Conservation (phyloP, 2,888 invertebrate genomes). For the Cylindroiulus punctatus region DNA sequence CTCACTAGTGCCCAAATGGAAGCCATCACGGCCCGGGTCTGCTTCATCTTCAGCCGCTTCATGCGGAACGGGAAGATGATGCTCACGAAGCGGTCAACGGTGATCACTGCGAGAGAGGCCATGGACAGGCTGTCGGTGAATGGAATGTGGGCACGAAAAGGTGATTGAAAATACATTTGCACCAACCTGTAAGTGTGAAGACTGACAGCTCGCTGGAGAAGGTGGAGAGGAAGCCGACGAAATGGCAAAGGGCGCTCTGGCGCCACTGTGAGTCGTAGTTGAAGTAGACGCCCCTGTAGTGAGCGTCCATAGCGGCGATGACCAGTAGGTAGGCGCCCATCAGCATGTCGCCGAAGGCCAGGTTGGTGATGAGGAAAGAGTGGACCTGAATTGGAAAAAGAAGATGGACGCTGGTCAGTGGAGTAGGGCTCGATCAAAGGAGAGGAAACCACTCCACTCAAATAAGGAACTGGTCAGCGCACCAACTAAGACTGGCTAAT, state of each 20-base stretch:
- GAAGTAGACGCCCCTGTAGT: slow-evolving; percentile 62
- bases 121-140: slow-evolving; percentile 49
- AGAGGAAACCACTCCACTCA: background rate
- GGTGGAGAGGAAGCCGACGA: slow-evolving; percentile 62
- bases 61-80: slow-evolving; percentile 58
- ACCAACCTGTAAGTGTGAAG: slow-evolving; percentile 66
- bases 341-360: slow-evolving; percentile 62
- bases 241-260: slow-evolving; percentile 60
- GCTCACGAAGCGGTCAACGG: slow-evolving; percentile 65
- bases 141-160: no score
- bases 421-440: background rate
- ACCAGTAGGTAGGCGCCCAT: slow-evolving; percentile 63
- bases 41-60: slow-evolving; percentile 60
- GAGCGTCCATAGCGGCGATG: slow-evolving; percentile 62
- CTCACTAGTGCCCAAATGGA: slow-evolving; percentile 62
- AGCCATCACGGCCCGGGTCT: slow-evolving; percentile 59
- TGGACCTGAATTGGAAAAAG: slow-evolving; percentile 60
- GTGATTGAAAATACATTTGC: no score
- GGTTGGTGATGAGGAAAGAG: slow-evolving; percentile 63
- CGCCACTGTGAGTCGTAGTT: slow-evolving; percentile 62
- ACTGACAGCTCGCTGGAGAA: slow-evolving; percentile 67
- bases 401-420: background rate
- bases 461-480: slow-evolving; percentile 47
- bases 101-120: slow-evolving; percentile 63
- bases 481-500: slow-evolving; percentile 62